Base-by-base conservation (phyloP, 2,888 invertebrate genomes). In the Cerastis leucographa region DNA sequence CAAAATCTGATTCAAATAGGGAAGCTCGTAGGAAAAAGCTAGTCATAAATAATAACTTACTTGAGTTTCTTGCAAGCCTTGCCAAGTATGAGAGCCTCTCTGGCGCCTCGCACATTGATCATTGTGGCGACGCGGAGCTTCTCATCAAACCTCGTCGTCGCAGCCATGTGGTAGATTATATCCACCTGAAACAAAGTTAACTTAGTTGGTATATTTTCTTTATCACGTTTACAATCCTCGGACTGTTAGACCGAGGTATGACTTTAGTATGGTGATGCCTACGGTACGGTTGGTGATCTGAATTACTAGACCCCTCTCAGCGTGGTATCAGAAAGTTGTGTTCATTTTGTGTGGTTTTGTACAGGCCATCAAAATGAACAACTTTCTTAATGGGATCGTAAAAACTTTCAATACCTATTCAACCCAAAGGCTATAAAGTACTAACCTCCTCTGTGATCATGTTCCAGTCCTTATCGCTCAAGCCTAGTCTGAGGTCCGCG, bases 31-130 rank as follows among this genome's bases (percentile, higher is more conserved):
- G 35, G 3, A 1, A 35, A 2, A 1, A 35, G 35, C 35, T 35
- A 35, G 35, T 35, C 35, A 35, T 35, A 17, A 59, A 17, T 7
- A 59, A 56, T 56, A 59, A 84, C 87, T 85, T 65, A 90, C 90
- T 74, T 86, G 67, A 99, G 95, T 42, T 98, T 97, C 88, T 97
- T 97, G 90, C 97, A 97, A 75, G 97, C 97, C 89, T 97, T 97
- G 78, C 98, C 99, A 73, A 99, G 94, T 1, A 98, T 97, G 68
- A 99, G 92, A 96, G 99, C 97, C 80, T 98, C 97, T 91, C 98
- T 98, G 0, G 99, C 99, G 19, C 99, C 99, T 56, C 98, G 97
- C 0, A 99, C 98, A 93, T 99, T 99, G 93, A 99, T 97, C 74
- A 98, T 95, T 0, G 99, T 98, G 0, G 99, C 98, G 74, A 97